Evolutionary conservation across 2,113 vertebrate species (phyloP), one percentile per base, ranked within the genome.

Genomic region (Mastomys coucha): DNA sequence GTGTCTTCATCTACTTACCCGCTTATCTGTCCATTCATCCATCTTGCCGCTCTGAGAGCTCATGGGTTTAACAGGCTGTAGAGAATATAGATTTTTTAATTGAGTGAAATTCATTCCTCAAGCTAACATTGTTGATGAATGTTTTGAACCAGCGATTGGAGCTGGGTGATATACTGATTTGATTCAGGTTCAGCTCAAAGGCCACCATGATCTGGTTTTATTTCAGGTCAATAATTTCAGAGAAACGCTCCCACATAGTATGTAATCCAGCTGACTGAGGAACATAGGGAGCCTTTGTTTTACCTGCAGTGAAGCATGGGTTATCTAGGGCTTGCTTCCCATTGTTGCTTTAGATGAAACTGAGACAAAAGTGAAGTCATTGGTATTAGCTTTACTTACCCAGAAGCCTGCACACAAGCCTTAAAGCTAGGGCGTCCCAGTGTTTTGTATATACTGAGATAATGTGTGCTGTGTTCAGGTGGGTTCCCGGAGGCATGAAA

Each of bases 91-190:
- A 72, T 96, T 28, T 19, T 93, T 93, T 93, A 91, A 95, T 76
- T 89, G 93, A 72, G 36, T 75, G 92, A 82, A 89, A 95, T 95
- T 70, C 56, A 89, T 60, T 72, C 42, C 78, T 56, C 33, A 51
- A 19, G n/a, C 81, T 84, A 24, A 93, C 33, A 49, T 93, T 89
- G 49, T 39, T 96, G 90, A 87, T 84, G 72, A 78, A 89, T 82
- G 49, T 63, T 97, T 96, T 86, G 96, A 93, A 76, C 42, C 86
- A 95, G 86, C 85, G 81, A 96, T 89, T 91, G 80, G 75, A 91
- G 80, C 58, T 91, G 56, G 95, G 88, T 91, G 76, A 97, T 91
- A 97, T 89, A 96, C 87, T 94, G 94, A 97, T 95, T 96, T 94
- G 94, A 81, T 93, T 95, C 90, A 86, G 92, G 76, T 92, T 97